A percentile compares a stretch with the other conserved stretches of the same genome.
phyloP scores from a whole-genome alignment of 2,113 vertebrate species.

The Oenanthe oenanthe region DNA sequence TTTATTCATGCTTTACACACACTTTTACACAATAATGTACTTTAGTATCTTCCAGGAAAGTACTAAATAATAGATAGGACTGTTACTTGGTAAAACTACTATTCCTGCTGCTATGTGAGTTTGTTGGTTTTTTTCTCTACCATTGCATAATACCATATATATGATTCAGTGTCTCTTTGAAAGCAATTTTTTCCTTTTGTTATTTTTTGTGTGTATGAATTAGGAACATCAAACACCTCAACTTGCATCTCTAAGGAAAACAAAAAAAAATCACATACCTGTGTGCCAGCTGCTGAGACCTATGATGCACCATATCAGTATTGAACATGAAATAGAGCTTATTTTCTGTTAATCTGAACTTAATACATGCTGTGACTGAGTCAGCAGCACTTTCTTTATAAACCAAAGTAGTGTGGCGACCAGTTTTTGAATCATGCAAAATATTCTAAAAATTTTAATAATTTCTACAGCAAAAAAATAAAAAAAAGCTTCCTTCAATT shows the following conservation, averaged over 20 bases:
- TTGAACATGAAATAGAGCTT: background rate
- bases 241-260: background rate
- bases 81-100: background rate
- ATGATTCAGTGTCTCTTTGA: background rate
- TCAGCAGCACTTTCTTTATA: background rate
- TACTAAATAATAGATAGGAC: background rate
- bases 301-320: background rate
- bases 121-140: background rate
- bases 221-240: background rate
- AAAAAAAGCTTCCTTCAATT: rapidly evolving
- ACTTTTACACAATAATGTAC: background rate
- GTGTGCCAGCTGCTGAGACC: background rate
- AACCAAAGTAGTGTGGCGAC: background rate
- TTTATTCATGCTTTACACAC: background rate
- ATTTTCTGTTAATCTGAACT: background rate
- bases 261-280: background rate
- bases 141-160: background rate
- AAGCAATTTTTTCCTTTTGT: background rate
- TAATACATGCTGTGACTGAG: background rate
- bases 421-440: background rate
- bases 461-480: background rate
- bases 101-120: background rate
- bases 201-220: background rate
- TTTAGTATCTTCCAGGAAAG: background rate
- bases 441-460: background rate